Percentiles rank a stretch among this genome's conserved stretches.
Evolutionary conservation across 1,140 invertebrate genomes (phyloP).

Genomic region (Kradibia gibbosae): DNA sequence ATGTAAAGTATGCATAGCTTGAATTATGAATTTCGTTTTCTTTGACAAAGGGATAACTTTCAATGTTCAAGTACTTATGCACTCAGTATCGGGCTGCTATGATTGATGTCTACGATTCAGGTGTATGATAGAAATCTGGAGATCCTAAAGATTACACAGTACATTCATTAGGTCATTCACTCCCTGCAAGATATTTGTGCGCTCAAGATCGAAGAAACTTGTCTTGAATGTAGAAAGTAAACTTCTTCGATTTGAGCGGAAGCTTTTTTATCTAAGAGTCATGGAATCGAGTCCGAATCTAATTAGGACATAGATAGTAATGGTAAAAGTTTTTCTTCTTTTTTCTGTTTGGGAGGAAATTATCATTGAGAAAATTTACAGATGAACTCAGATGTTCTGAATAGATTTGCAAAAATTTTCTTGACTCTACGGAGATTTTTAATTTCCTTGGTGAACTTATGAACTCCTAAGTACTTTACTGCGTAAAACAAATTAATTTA

Average conservation of each 20-base stretch:
- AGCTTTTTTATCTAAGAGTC: neutral
- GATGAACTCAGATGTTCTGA: neutral
- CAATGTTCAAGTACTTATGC: neutral
- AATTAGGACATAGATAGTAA: conserved; percentile 40
- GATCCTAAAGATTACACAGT: too few relatives aligned
- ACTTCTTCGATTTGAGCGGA: neutral
- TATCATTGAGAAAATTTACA: conserved; percentile 9
- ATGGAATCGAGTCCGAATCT: conserved; percentile 4
- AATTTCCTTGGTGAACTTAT: conserved; percentile 1
- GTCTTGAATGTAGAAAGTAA: conserved; percentile 7
- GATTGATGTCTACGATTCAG: conserved; percentile 57
- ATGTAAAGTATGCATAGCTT: conserved; percentile 66
- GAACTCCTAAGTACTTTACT: neutral
- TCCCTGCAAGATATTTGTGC: conserved; percentile 1
- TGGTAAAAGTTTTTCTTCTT: conserved; percentile 30
- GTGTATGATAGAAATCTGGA: too few relatives aligned
- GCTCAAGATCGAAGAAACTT: neutral
- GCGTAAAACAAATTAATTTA: neutral
- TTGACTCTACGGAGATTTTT: neutral
- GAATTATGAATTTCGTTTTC: neutral
- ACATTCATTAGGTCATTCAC: too few relatives aligned
- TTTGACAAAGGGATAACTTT: neutral
- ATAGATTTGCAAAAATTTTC: conserved; percentile 30
- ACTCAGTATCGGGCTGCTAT: conserved; percentile 16
- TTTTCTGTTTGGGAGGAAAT: conserved; percentile 33